Evolutionary conservation across 2,888 invertebrate species (phyloP).

Genomic region (Drosophila bunnanda): DNA sequence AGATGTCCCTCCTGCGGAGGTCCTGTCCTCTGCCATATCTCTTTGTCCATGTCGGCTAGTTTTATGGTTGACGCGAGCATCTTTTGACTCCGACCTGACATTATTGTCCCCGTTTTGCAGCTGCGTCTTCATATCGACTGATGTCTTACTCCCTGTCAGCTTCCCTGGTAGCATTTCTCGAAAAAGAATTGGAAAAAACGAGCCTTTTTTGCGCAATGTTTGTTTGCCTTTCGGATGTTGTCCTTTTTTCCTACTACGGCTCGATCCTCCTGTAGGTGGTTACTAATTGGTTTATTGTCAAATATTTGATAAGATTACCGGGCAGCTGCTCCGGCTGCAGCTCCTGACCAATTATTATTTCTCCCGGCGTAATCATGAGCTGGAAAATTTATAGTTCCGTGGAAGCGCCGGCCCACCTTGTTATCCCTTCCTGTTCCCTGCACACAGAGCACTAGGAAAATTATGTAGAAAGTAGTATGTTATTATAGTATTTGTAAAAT

Average conservation of each 20-base stretch:
- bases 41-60: conserved; percentile 50
- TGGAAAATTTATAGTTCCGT: conserved; percentile 65
- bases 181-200: conserved; percentile 24
- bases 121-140: conserved; percentile 58
- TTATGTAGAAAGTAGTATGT: background rate
- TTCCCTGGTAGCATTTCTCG: conserved; percentile 73
- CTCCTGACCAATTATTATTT: conserved; percentile 49
- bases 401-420: conserved; percentile 56
- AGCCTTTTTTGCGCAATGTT: conserved; percentile 63
- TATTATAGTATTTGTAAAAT: background rate
- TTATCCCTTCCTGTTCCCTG: conserved; percentile 63
- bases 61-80: conserved; percentile 73
- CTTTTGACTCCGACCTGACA: conserved; percentile 55
- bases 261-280: conserved; percentile 75
- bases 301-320: conserved; percentile 75
- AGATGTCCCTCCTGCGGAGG: conserved; percentile 64
- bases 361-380: conserved; percentile 35
- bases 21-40: conserved; percentile 61
- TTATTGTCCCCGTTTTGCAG: conserved; percentile 64
- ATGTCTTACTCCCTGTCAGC: conserved; percentile 67
- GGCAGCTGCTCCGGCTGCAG: conserved; percentile 55
- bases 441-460: conserved; percentile 11
- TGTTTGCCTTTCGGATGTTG: conserved; percentile 43
- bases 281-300: conserved; percentile 81
- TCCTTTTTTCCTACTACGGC: conserved; percentile 25